Conservation (phyloP, 2,113 vertebrate genomes). For the Chlamydotis undulata region DNA sequence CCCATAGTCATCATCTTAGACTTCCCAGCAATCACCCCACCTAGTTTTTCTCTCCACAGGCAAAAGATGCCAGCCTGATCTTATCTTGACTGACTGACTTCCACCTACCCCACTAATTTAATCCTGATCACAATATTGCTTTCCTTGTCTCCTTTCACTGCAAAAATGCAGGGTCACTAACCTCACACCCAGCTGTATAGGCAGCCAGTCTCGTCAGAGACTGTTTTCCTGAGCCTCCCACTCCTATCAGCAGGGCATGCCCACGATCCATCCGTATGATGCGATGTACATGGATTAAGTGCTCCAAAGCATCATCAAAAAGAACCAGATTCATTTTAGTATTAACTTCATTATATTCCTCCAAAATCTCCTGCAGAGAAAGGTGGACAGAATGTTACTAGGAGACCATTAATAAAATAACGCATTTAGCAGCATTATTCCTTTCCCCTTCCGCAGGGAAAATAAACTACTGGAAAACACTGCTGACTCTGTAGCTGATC, state of each 20-base stretch:
- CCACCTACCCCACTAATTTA: not conserved
- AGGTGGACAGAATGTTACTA: not conserved
- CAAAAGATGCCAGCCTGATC: not conserved
- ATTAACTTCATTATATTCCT: conserved; percentile 91
- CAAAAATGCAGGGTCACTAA: conserved; percentile 33
- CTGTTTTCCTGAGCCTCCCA: conserved; percentile 93
- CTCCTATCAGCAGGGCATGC: conserved; percentile 90
- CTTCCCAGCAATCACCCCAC: not conserved
- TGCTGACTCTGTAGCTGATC: not conserved
- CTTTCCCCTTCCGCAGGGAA: not conserved
- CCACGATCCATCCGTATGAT: conserved; percentile 88
- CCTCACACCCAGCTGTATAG: conserved; percentile 89
- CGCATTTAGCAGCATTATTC: not conserved
- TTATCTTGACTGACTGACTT: not conserved
- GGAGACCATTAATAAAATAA: not conserved
- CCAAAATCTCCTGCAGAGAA: conserved; percentile 86
- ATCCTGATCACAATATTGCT: not conserved
- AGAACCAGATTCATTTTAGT: conserved; percentile 90
- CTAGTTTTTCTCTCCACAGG: not conserved
- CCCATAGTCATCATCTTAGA: not conserved
- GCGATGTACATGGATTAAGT: conserved; percentile 88
- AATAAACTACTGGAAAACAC: not conserved
- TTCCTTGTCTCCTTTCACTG: not conserved
- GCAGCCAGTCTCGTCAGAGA: conserved; percentile 89
- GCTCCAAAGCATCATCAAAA: conserved; percentile 95